Evolutionary conservation across 2,113 vertebrate genomes (phyloP).

Genomic region (Antigone vipio): DNA sequence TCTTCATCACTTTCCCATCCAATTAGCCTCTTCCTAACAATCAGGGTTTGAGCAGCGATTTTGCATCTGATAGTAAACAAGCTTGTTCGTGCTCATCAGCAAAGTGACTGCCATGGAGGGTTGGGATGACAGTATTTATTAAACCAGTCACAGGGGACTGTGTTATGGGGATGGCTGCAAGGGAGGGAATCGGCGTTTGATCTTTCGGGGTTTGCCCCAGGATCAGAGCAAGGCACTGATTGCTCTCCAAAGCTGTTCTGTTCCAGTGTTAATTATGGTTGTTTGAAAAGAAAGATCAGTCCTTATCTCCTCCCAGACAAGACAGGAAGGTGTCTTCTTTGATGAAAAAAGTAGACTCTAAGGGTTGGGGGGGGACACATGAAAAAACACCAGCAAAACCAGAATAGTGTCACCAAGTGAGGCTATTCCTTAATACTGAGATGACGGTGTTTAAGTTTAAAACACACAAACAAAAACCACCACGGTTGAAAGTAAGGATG

Average conservation of each 20-base stretch:
- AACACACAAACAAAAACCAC: neutral
- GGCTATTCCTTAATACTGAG: neutral
- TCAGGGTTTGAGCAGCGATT: accelerated
- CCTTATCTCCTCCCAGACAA: neutral
- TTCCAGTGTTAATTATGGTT: neutral
- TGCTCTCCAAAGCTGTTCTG: neutral
- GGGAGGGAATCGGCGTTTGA: accelerated
- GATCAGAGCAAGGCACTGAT: neutral
- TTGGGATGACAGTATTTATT: neutral
- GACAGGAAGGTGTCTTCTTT: neutral
- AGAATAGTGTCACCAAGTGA: neutral
- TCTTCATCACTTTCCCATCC: neutral
- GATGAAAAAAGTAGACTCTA: neutral
- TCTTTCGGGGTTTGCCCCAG: neutral
- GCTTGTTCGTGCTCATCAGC: neutral
- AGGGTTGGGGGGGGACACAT: neutral
- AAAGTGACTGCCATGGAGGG: neutral
- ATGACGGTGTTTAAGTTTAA: neutral
- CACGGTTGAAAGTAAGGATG: neutral
- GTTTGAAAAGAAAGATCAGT: neutral
- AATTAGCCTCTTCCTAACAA: neutral
- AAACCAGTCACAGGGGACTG: neutral
- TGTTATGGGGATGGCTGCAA: neutral
- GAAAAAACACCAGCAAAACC: neutral
- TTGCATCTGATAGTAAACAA: neutral